Percentiles rank a stretch among this genome's conserved stretches.
Evolutionary conservation across 2,797 vertebrate genomes (phyloP).

Genomic region (Denticeps clupeoides): DNA sequence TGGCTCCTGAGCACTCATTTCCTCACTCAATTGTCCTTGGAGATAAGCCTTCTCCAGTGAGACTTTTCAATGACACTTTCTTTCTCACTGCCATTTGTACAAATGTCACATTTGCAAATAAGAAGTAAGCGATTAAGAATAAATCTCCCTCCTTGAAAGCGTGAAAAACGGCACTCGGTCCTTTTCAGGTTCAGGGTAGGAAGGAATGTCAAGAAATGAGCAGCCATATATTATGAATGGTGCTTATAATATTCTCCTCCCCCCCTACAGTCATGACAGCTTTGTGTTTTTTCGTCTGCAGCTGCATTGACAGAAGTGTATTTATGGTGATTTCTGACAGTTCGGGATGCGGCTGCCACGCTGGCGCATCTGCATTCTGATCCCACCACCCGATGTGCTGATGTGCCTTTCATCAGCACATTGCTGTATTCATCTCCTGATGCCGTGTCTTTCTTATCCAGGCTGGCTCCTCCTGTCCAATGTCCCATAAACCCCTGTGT

Average conservation of each 20-base stretch:
- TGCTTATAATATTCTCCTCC: no score
- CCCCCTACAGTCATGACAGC: no score
- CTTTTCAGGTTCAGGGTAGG: neutral
- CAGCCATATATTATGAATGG: no score
- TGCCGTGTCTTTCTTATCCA: no score
- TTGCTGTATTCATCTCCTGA: no score
- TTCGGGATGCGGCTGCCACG: conserved; percentile 1
- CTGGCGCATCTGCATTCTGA: conserved; percentile 12
- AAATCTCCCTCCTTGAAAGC: neutral
- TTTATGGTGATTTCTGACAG: conserved; percentile 6
- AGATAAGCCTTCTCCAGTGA: conserved; percentile 14
- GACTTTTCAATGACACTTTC: conserved; percentile 6
- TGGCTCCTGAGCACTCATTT: no score
- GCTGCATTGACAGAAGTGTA: conserved; percentile 9
- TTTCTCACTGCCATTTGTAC: conserved; percentile 5
- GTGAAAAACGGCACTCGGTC: no score
- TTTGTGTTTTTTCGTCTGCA: conserved; percentile 15
- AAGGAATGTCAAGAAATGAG: conserved; percentile 19
- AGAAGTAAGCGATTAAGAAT: conserved; percentile 12
- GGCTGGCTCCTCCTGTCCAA: no score
- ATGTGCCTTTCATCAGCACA: no score
- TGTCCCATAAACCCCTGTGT: no score
- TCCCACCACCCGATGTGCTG: no score
- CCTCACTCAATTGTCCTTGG: conserved; percentile 1
- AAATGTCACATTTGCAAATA: conserved; percentile 15